These are phyloP conservation scores for Lumbricus terrestris DNA, from an alignment of 2,888 invertebrate species.

Conservation along the genomic window DNA sequence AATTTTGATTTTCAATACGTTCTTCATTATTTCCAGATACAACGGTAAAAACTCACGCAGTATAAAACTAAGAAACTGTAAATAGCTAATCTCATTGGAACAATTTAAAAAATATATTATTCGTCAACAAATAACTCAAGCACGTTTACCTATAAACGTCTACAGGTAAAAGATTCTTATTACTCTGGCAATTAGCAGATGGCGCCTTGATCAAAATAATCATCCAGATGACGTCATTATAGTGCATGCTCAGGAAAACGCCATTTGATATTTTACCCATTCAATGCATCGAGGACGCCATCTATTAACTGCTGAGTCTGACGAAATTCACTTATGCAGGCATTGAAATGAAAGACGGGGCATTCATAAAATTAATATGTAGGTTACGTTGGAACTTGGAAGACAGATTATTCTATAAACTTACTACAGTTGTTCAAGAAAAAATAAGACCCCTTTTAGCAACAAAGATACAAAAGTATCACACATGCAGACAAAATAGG, in stretches of 20 bases:
- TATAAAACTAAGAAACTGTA: background rate
- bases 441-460: background rate
- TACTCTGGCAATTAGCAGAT: background rate
- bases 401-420: background rate
- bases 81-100: background rate
- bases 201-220: background rate
- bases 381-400: background rate
- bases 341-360: background rate
- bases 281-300: background rate
- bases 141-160: background rate
- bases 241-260: background rate
- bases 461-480: background rate
- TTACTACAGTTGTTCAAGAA: background rate
- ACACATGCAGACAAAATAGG: background rate
- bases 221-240: background rate
- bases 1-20: background rate
- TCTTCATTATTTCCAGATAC: background rate
- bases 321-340: background rate
- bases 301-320: background rate
- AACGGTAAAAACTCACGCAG: background rate
- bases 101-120: background rate
- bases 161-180: background rate
- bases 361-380: no score
- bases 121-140: background rate
- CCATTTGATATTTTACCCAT: background rate